Evolutionary conservation across 1,140 invertebrate species (phyloP), one percentile per base, ranked within the genome.

Genomic region (Drosophila jambulina): DNA sequence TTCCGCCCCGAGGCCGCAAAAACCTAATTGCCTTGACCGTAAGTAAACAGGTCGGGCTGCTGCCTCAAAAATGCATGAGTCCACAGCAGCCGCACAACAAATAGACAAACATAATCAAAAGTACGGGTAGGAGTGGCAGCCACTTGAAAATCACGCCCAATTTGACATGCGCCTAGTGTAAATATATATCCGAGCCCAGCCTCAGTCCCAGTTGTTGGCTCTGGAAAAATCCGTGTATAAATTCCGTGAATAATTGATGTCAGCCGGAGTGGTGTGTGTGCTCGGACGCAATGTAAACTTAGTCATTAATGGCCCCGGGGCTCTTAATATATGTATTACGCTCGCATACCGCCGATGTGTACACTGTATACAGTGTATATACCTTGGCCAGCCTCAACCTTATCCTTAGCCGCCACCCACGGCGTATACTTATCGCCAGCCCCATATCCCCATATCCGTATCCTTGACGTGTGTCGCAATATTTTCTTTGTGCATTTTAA

Each of bases 61-160:
- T n/a, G 7, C 48, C 78, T 85, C 65, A 90, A 85, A 90, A 90
- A 90, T 88, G 85, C 85, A 88, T 88, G 85, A 88, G 53, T 34
- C 59, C 34, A 69, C 59, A 53, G 74, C 38, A 53, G 58, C 67
- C 72, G 46, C 71, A 78, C 72, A 84, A 76, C 80, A 88, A 88
- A 88, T 85, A 90, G 85, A 88, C 85, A 90, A 90, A 90, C 85
- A 90, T 90, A 90, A 90, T 90, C 85, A 90, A 80, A 90, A 90
- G 78, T 81, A 78, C 57, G 69, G 77, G 72, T 45, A 17, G 56
- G 53, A 75, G 71, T 51, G 45, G 25, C 54, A 71, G 65, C 53
- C 85, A 85, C 85, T 88, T 84, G 85, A 84, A 90, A 90, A 85
- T 90, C 81, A 90, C 85, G 85, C 85, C 81, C 85, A 90, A 90